Evolutionary conservation across 2,113 vertebrate genomes (phyloP), one percentile per base, ranked within the genome.

Genomic region (Crotalus viridis): DNA sequence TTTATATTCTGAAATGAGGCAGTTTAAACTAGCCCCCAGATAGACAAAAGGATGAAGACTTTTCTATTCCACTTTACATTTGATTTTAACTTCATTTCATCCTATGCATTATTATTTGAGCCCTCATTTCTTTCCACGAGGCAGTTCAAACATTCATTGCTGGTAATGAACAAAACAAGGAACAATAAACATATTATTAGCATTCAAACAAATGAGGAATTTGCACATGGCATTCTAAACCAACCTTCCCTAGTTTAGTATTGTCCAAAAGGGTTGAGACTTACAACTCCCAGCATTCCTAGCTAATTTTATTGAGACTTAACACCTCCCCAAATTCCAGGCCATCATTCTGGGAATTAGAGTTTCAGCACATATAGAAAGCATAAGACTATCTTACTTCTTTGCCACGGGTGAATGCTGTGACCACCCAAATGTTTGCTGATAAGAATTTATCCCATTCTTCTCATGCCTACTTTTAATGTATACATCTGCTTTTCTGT

Each of bases 401-500:
- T 54, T 46, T 85, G 48, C 64, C 61, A 81, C 1, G 43, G 46
- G 48, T 10, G 51, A 93, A 28, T 21, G 51, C 90, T 26, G 13
- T 86, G 89, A 81, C 87, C 93, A 89, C 87, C 90, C 91, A 94
- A 56, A 59, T 39, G 54, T 61, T 26, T 46, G 26, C 59, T 52
- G 89, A 91, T 89, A 91, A 88, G 87, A 85, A 26, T 85, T 91
- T n/a, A 56, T 85, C 55, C 89, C 52, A 15, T 54, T 22, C 64
- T 87, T 57, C 89, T 89, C 85, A 93, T 2, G 21, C 46, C 55
- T 91, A 87, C 26, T 93, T 64, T 33, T 28, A 81, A 26, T 33
- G 81, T 55, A 54, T 88, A 64, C 48, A 52, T 86, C 43, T 24
- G 12, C 91, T 89, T 55, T 28, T 85, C 81, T 64, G 88, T 56